These are phyloP conservation scores for Parthenolecanium corni DNA, from an alignment of 2,888 invertebrate species.

Conservation along the genomic window DNA sequence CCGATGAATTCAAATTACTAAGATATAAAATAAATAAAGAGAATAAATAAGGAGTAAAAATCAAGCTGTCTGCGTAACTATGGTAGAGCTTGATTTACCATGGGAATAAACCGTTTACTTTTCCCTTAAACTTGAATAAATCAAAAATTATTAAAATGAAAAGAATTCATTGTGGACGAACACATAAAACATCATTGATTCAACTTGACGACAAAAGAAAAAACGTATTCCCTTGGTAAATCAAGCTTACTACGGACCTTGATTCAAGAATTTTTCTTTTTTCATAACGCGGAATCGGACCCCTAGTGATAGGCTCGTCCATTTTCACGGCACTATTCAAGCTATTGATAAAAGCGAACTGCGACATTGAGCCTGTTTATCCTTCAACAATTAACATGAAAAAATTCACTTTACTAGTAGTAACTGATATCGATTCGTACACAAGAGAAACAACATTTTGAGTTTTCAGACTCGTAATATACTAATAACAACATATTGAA, in stretches of 20 bases:
- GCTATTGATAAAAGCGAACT: constrained; percentile 69
- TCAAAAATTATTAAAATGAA: neutral
- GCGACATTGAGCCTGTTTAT: constrained; percentile 41
- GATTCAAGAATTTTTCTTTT: constrained; percentile 54
- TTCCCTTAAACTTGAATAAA: too few species aligned
- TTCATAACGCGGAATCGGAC: constrained; percentile 67
- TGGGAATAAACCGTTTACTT: constrained; percentile 12
- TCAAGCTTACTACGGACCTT: constrained; percentile 31
- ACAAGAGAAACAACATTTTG: too few species aligned
- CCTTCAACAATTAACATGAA: too few species aligned
- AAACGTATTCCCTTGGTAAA: neutral
- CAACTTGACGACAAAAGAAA: constrained; percentile 12
- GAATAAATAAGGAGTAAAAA: neutral
- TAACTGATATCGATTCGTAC: too few species aligned
- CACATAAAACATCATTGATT: neutral
- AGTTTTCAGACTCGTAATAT: too few species aligned
- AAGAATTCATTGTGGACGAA: too few species aligned
- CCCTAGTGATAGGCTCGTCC: constrained; percentile 67
- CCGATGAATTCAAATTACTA: constrained; percentile 44
- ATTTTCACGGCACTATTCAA: constrained; percentile 62
- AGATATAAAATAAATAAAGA: constrained; percentile 24
- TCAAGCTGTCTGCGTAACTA: too few species aligned
- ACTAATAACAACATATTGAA: too few species aligned
- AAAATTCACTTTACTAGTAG: too few species aligned
- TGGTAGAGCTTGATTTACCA: neutral